Conservation (phyloP, 1,140 invertebrate genomes). For the Eriosoma lanigerum region DNA sequence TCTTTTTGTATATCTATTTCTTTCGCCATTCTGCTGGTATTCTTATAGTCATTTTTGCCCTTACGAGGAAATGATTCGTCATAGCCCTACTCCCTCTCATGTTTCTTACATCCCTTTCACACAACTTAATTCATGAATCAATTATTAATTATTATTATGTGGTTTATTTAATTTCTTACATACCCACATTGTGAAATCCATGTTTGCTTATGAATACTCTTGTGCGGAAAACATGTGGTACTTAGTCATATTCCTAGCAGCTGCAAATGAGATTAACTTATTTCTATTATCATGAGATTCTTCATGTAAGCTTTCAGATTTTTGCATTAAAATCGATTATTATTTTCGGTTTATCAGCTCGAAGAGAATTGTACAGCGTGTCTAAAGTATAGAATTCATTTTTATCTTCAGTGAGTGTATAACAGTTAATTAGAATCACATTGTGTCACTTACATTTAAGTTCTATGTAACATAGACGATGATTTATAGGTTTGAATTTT, state of each 20-base stretch:
- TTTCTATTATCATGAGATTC: constrained; percentile 1
- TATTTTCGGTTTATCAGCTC: constrained; percentile 21
- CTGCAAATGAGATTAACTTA: not conserved
- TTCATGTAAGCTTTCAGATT: constrained; percentile 5
- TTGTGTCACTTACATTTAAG: constrained; percentile 9
- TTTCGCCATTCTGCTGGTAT: constrained; percentile 14
- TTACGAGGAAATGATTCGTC: no score
- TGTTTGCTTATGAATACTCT: constrained; percentile 4
- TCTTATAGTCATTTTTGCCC: not conserved
- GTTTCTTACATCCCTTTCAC: not conserved
- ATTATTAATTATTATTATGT: not conserved
- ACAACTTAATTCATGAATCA: not conserved
- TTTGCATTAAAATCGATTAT: not conserved
- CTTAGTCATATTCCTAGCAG: constrained; percentile 1
- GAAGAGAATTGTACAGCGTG: not conserved
- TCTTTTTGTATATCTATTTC: constrained; percentile 7
- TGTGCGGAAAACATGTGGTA: not conserved
- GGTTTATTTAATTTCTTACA: constrained; percentile 50
- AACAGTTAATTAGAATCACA: constrained; percentile 17
- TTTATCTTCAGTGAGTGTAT: constrained; percentile 11
- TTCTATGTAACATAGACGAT: constrained; percentile 1
- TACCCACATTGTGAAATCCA: constrained; percentile 53
- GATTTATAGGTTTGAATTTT: not conserved
- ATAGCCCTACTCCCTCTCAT: not conserved
- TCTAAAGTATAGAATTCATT: constrained; percentile 18